Base-by-base conservation (phyloP, 2,113 vertebrate genomes). In the Anguilla rostrata region DNA sequence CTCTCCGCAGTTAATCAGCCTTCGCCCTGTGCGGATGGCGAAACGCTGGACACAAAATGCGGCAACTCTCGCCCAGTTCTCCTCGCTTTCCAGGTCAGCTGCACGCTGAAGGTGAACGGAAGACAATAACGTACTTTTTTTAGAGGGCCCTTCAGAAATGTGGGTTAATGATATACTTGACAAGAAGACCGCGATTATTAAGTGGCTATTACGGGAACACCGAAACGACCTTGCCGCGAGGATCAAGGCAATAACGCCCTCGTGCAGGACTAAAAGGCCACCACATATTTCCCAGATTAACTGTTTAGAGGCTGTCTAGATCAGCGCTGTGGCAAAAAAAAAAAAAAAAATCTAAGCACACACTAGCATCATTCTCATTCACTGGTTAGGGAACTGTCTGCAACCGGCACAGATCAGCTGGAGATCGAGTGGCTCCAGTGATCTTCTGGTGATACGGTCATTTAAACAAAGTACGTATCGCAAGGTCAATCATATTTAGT, bases 21-120 rank as follows among this genome's bases (percentile, higher is more conserved):
- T 83, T 83, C 79, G 84, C 85, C 87, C 84, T 83, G 82, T 85
- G 78, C 49, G 80, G 85, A 41, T 43, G 22, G 87, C 87, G 90
- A 90, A 92, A 93, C 92, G 89, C 2, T 41, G 43, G 82, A 85
- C 53, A 78, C 15, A 87, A 46, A 89, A n/a, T n/a, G 9, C n/a
- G 34, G 14, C 88, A 88, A 90, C 87, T 82, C 84, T 75, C 79
- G 82, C 39, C 88, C 86, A 84, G 86, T 85, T 87, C 40, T 29
- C 85, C 18, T 82, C 82, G 83, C 88, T 89, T 87, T 88, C 80
- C 87, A 87, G 26, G 39, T 86, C 41, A 22, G 15, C 60, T 20
- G 29, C 75, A 14, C 49, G 78, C 63, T 85, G 49, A 84, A 82
- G 86, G 86, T 83, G 75, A 90, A 15, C 3, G 82, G 78, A 90